A percentile compares a stretch with the other conserved stretches of the same genome.
phyloP scores from a whole-genome alignment of 2,113 vertebrate species.

The rabbit (Oryctolagus cuniculus) region mOryCun1.1 NC_091441.1:34233001-34233500 shows the following conservation, averaged over 20 bases:
- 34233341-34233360: neutral
- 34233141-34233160: neutral
- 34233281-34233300: neutral
- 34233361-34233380: neutral
- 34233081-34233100: neutral
- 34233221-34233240: neutral
- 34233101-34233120: neutral
- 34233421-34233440: neutral
- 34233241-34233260: neutral
- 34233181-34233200: neutral
- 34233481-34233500: neutral
- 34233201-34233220: constrained; percentile 21
- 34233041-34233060: neutral
- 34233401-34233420: neutral
- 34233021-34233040: neutral
- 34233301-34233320: neutral
- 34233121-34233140: neutral
- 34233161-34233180: neutral
- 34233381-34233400: neutral
- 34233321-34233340: neutral
- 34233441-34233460: neutral
- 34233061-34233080: neutral
- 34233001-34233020: neutral
- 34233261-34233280: neutral
- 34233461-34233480: neutral